Percentiles rank a stretch among this genome's conserved stretches.
Evolutionary conservation across 2,113 vertebrate species (phyloP).

Genomic region (Ophthalmolycus amberensis): DNA sequence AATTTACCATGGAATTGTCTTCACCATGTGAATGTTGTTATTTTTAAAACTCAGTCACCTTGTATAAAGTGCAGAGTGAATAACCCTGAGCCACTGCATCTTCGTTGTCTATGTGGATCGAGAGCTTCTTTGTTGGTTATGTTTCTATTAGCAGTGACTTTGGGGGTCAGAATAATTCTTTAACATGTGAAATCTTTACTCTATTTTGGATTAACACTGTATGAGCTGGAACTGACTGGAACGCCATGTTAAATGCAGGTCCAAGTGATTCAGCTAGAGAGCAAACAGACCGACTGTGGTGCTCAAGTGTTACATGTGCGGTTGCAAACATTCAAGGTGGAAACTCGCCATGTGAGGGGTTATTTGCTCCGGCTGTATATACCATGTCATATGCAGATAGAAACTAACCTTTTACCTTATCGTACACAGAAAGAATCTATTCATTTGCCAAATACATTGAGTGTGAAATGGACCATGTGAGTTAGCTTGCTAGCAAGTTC

Average conservation of each 20-base stretch:
- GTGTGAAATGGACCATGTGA: background rate
- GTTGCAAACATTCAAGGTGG: background rate
- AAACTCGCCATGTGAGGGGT: background rate
- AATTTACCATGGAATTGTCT: background rate
- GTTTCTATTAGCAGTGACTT: slow-evolving; percentile 9
- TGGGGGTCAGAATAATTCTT: slow-evolving; percentile 3
- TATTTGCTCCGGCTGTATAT: background rate
- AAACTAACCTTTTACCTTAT: background rate
- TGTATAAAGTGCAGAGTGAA: background rate
- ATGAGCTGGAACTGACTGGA: background rate
- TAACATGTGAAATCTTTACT: background rate
- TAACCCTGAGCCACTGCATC: background rate
- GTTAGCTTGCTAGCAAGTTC: background rate
- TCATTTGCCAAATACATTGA: background rate
- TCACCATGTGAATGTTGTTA: background rate
- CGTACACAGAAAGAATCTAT: background rate
- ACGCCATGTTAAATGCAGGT: slow-evolving; percentile 40
- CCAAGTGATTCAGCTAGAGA: slow-evolving; percentile 34
- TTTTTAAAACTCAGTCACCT: background rate
- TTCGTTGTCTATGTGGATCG: background rate
- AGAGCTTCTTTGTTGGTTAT: slow-evolving; percentile 15
- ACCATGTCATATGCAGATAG: background rate
- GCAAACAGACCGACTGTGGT: slow-evolving; percentile 33
- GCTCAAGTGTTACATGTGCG: background rate
- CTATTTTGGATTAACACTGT: slow-evolving; percentile 36